Conservation (phyloP, 2,797 vertebrate genomes). For the Steatocranus sp. region DNA sequence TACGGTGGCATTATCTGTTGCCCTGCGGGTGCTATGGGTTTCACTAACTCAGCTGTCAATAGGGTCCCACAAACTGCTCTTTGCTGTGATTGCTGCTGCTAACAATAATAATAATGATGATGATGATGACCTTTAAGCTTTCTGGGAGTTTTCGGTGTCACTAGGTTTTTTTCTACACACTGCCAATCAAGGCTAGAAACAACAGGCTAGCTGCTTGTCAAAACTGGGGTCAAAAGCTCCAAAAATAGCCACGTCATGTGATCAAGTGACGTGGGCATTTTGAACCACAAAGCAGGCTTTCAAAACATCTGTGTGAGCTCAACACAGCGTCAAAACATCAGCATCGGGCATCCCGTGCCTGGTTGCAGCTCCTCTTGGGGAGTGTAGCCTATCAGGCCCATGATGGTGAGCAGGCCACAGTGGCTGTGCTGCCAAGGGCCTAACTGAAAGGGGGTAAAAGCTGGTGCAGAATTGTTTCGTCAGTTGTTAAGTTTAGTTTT, state of each 20-base stretch:
- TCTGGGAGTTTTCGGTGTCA: neutral
- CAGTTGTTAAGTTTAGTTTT: neutral
- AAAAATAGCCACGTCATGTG: neutral
- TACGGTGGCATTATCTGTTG: neutral
- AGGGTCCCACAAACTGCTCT: rapidly evolving
- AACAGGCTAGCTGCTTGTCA: rapidly evolving
- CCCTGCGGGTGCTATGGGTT: rapidly evolving
- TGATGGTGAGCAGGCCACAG: neutral
- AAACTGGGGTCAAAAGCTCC: rapidly evolving
- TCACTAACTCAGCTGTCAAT: neutral
- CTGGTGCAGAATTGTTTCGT: neutral
- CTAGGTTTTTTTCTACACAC: rapidly evolving
- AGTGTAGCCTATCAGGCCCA: neutral
- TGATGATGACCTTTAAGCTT: rapidly evolving
- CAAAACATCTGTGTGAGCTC: neutral
- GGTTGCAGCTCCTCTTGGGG: neutral
- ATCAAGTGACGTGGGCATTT: neutral
- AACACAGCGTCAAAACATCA: neutral
- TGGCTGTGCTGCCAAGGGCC: neutral
- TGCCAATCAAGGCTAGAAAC: neutral
- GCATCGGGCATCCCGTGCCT: neutral
- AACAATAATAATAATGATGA: neutral
- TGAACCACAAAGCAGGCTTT: neutral
- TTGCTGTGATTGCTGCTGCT: neutral
- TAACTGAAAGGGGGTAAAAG: neutral